These are phyloP conservation scores for Drosophila macrospina DNA, from an alignment of 2,888 invertebrate species.

Conservation along the genomic window DNA sequence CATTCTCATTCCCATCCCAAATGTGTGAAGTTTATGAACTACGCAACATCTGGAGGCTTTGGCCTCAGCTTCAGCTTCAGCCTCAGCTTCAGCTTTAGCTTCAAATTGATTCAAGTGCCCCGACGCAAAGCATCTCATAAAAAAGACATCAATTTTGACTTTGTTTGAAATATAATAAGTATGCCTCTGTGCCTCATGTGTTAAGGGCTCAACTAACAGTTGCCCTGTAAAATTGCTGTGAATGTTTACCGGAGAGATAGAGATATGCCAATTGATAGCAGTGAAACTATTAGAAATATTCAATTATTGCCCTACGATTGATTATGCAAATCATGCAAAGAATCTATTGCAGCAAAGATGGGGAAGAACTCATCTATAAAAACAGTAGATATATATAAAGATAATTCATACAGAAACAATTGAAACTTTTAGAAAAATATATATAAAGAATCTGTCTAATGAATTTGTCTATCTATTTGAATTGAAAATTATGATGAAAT, in stretches of 20 bases:
- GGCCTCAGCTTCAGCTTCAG: slow-evolving; percentile 20
- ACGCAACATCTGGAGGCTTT: slow-evolving; percentile 55
- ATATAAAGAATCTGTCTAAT: no score
- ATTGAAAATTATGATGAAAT: no score
- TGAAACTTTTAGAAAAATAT: no score
- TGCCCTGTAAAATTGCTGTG: slow-evolving; percentile 20
- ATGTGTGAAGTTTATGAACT: slow-evolving; percentile 72
- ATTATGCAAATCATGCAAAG: no score
- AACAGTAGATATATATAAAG: no score
- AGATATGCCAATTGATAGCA: no score
- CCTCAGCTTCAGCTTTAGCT: slow-evolving; percentile 8
- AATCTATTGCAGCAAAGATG: no score
- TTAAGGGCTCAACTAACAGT: slow-evolving; percentile 2
- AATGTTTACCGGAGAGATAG: not conserved
- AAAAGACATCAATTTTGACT: slow-evolving; percentile 79
- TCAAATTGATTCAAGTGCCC: slow-evolving; percentile 77
- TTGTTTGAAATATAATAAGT: slow-evolving; percentile 69
- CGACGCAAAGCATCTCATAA: slow-evolving; percentile 70
- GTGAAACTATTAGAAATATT: no score
- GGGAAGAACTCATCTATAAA: no score
- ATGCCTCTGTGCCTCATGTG: not conserved
- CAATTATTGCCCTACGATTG: no score
- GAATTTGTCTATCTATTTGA: no score
- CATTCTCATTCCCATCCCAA: slow-evolving; percentile 49
- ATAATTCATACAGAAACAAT: no score